These are phyloP conservation scores for Eclectus roratus DNA, from an alignment of 2,113 vertebrate genomes.

Conservation along the genomic window DNA sequence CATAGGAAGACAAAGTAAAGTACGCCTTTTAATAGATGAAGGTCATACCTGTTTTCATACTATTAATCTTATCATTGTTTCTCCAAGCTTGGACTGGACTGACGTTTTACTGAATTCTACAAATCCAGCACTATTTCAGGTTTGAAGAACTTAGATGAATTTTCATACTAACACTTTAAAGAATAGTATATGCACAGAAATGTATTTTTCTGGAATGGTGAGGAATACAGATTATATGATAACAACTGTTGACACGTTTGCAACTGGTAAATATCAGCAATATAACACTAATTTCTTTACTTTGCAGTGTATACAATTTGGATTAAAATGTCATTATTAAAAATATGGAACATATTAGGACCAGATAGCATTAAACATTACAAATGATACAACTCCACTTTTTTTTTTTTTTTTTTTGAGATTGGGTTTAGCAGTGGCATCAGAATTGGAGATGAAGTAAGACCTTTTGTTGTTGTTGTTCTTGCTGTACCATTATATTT, in stretches of 20 bases:
- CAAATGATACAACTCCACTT: fast-evolving
- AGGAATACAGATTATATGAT: not conserved
- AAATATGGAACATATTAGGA: not conserved
- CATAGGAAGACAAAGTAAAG: not conserved
- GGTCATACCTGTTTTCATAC: not conserved
- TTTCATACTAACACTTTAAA: not conserved
- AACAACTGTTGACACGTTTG: not conserved
- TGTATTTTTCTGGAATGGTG: not conserved
- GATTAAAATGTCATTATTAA: not conserved
- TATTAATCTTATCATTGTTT: not conserved
- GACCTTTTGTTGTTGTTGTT: fast-evolving
- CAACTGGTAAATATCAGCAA: not conserved
- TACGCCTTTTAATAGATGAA: not conserved
- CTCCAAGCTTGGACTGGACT: not conserved
- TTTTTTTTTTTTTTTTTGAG: not conserved
- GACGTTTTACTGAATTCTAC: not conserved
- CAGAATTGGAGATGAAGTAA: not conserved
- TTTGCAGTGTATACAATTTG: not conserved
- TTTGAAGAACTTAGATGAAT: not conserved
- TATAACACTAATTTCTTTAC: not conserved
- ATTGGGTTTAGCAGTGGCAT: not conserved
- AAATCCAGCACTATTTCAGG: not conserved
- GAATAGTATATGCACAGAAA: not conserved
- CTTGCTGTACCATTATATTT: not conserved
- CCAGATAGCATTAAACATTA: not conserved